Evolutionary conservation across 2,113 vertebrate species (phyloP), one percentile per base, ranked within the genome.

Genomic region (Eurypyga helias): DNA sequence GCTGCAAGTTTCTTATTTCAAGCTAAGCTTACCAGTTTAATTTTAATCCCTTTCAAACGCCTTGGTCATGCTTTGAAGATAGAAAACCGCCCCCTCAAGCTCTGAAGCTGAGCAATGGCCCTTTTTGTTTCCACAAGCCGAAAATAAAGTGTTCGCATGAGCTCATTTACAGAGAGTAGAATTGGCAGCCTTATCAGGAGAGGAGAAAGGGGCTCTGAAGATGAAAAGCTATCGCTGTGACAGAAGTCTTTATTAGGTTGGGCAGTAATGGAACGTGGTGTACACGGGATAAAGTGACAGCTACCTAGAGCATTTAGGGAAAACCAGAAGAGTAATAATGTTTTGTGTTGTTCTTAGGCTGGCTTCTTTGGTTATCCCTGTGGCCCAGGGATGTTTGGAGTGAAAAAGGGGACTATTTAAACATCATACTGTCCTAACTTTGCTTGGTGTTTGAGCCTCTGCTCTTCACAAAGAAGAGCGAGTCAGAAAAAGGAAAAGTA

Each of bases 221-320:
- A 98, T 98, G 98, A 98, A 98, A 98, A 98, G 98, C 98, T 90
- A 88, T 97, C 4, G 5, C 87, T 29, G 94, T 97, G 97, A 98
- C 98, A 98, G 98, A 97, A 98, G 98, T 97, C 98, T 98, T 98
- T 98, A 98, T 99, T 98, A 98, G 96, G 96, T 93, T 97, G 96
- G 97, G 98, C 97, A 96, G 97, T 97, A 97, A 97, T 83, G 89
- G 97, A 98, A 98, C n/a, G 69, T 96, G 23, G 96, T 83, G 87
- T 94, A 96, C 95, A 93, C 11, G 41, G 98, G 88, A 96, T 93
- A 96, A 98, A 98, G 97, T 89, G 97, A 94, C 57, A 31, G 96
- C 96, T 97, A 97, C 97, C 97, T 86, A 58, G 95, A 95, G 97
- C 97, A 90, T 97, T 98, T 98, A 98, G 96, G 94, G 96, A 91